Conservation (phyloP, 92 coral and sea anemone genomes). For the Desmophyllum pertusum region DNA sequence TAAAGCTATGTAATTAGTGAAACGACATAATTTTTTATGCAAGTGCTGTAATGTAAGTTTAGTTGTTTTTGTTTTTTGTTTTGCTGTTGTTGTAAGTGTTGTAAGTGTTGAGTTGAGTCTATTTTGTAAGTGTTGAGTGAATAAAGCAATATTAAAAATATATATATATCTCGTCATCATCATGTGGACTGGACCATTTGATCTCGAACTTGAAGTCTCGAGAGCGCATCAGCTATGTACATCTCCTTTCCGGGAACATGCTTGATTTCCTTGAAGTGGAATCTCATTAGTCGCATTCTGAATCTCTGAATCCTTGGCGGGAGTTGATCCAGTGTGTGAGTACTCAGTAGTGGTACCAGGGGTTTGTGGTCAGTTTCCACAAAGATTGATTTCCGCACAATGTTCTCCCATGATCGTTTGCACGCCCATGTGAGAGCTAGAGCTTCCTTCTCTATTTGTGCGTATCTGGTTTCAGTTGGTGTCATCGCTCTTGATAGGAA, state of each 20-base stretch:
- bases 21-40: too few relatives aligned
- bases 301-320: slow-evolving; percentile 39
- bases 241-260: slow-evolving; percentile 18
- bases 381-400: slow-evolving; percentile 28
- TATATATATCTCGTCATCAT: slow-evolving; percentile 13
- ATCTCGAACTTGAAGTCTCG: background rate
- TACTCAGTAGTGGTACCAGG: slow-evolving; percentile 39
- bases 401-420: slow-evolving; percentile 39
- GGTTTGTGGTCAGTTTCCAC: slow-evolving; percentile 63
- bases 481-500: slow-evolving; percentile 51
- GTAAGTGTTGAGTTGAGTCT: too few relatives aligned
- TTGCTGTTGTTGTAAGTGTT: too few relatives aligned
- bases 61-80: too few relatives aligned
- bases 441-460: slow-evolving; percentile 57
- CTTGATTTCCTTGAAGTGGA: slow-evolving; percentile 38
- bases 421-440: slow-evolving; percentile 59
- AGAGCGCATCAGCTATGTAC: slow-evolving; percentile 35
- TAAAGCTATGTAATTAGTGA: too few relatives aligned
- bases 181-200: background rate
- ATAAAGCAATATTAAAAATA: too few relatives aligned
- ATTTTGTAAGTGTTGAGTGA: too few relatives aligned
- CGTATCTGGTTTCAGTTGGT: slow-evolving; percentile 45
- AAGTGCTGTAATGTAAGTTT: too few relatives aligned
- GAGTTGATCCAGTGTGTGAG: slow-evolving; percentile 27
- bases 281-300: slow-evolving; percentile 43